These are phyloP conservation scores for Laterallus jamaicensis DNA, from an alignment of 2,113 vertebrate genomes.

Conservation along the genomic window DNA sequence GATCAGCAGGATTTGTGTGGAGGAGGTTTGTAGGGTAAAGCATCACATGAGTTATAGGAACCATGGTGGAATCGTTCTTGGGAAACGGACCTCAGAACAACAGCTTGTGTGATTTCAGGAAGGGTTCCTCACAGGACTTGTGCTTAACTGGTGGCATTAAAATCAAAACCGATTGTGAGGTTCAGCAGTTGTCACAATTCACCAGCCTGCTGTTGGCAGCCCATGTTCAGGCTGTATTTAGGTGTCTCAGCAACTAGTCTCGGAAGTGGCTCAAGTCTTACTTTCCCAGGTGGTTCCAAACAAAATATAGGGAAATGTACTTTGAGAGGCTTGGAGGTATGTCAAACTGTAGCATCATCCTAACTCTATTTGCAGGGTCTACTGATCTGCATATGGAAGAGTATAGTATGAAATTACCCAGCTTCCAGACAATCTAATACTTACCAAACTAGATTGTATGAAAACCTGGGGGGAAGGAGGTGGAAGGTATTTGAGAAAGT, in stretches of 20 bases:
- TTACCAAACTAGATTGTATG: not conserved
- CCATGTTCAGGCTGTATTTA: not conserved
- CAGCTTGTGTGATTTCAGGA: not conserved
- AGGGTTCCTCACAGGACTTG: not conserved
- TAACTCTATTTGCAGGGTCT: fast-evolving
- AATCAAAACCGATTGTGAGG: not conserved
- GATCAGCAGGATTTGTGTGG: not conserved
- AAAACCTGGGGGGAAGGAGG: not conserved
- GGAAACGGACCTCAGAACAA: not conserved
- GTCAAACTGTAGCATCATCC: not conserved
- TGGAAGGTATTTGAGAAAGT: not conserved
- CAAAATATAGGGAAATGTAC: not conserved
- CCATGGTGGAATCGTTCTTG: not conserved
- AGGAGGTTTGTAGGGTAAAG: not conserved
- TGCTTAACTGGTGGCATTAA: not conserved
- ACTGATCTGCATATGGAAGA: not conserved
- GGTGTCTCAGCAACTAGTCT: not conserved
- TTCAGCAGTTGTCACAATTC: not conserved
- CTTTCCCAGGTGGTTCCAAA: too few species aligned
- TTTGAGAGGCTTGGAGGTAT: not conserved
- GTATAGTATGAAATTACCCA: fast-evolving
- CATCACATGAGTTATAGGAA: not conserved
- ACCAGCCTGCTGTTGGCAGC: not conserved
- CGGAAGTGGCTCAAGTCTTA: not conserved
- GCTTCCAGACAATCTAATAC: not conserved